A percentile compares a stretch with the other conserved stretches of the same genome.
These are phyloP conservation scores for Picus viridis DNA, from an alignment of 2,797 vertebrate species.

Conservation along the genomic window DNA sequence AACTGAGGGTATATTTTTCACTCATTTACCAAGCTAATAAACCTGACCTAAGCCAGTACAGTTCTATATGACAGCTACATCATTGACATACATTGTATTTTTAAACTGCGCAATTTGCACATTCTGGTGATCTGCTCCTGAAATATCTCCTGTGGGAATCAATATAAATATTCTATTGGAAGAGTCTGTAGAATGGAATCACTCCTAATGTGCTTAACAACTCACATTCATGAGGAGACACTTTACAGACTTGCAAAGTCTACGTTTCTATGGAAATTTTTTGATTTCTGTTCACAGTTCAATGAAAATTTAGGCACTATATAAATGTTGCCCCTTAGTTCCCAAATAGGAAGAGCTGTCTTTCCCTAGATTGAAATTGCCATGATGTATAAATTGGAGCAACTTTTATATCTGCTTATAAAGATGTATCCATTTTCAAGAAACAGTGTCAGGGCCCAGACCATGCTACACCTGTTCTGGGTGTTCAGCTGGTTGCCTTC, in stretches of 20 bases:
- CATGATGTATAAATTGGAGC: not conserved
- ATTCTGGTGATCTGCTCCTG: not conserved
- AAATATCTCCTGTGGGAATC: not conserved
- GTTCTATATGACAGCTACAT: not conserved
- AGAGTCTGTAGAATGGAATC: not conserved
- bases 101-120: not conserved
- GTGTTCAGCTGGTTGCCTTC: not conserved
- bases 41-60: not conserved
- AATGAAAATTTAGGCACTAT: not conserved
- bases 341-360: fast-evolving
- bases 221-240: not conserved
- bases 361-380: not conserved
- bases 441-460: not conserved
- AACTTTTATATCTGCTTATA: not conserved
- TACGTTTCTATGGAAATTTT: not conserved
- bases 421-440: not conserved
- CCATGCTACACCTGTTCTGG: not conserved
- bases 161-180: not conserved
- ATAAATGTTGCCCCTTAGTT: not conserved
- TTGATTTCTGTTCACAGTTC: not conserved
- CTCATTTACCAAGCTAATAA: not conserved
- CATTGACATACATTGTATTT: not conserved
- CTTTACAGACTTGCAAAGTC: not conserved
- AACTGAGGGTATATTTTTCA: not conserved
- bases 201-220: not conserved